A percentile compares a stretch with the other conserved stretches of the same genome.
Evolutionary conservation across 1,140 invertebrate species (phyloP).

Genomic region (Trichonephila clavata): DNA sequence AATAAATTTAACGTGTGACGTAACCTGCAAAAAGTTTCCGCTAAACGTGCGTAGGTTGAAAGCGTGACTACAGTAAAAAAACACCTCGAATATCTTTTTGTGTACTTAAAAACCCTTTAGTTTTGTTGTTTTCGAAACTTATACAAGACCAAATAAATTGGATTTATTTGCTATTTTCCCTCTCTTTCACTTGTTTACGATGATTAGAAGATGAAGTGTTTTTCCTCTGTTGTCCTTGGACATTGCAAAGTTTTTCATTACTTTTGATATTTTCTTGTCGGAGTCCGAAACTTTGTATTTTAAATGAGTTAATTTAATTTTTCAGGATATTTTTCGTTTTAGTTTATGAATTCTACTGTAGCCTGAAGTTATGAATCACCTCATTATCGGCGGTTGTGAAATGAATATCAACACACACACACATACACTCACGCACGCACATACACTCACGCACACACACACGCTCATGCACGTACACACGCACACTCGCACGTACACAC

Average conservation of each 20-base stretch:
- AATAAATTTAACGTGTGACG: slow-evolving; percentile 46
- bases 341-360: too few relatives aligned
- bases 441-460: too few relatives aligned
- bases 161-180: background rate
- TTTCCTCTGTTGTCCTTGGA: background rate
- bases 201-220: background rate
- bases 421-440: too few relatives aligned
- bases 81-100: background rate
- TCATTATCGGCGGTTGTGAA: too few relatives aligned
- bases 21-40: slow-evolving; percentile 32
- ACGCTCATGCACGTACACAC: too few relatives aligned
- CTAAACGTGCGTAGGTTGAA: slow-evolving; percentile 12
- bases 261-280: background rate
- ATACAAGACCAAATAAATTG: slow-evolving; percentile 12
- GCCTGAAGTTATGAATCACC: too few relatives aligned
- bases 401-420: too few relatives aligned
- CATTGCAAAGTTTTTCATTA: background rate
- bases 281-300: background rate
- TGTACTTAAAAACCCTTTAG: background rate
- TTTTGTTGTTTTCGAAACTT: background rate
- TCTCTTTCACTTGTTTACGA: background rate
- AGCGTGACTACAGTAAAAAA: background rate
- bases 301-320: background rate
- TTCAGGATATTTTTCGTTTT: too few relatives aligned
- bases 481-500: too few relatives aligned